Conservation (phyloP, 2,888 invertebrate species). For the Deilephila elpenor region DNA sequence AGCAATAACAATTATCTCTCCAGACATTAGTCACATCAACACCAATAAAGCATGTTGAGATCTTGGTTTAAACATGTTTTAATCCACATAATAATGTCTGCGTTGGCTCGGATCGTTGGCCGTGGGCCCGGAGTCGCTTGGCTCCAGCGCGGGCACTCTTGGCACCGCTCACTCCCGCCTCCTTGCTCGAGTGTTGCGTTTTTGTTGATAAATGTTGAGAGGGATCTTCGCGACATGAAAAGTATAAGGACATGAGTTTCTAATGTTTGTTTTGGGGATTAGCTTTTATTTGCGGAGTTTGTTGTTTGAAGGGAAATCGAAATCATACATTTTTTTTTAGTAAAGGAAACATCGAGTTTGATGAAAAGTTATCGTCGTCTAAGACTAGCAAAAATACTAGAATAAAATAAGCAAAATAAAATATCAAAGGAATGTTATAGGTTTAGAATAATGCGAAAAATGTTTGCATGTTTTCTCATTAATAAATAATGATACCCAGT, state of each 20-base stretch:
- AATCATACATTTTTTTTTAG: too few species aligned
- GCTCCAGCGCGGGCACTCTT: neutral
- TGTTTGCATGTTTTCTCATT: too few species aligned
- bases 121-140: neutral
- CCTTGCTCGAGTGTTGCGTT: neutral
- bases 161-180: neutral
- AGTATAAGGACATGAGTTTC: neutral
- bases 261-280: neutral
- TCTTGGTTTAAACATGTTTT: constrained; percentile 21
- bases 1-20: neutral
- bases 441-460: too few species aligned
- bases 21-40: neutral
- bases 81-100: constrained; percentile 15
- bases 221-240: neutral
- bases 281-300: neutral
- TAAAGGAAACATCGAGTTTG: too few species aligned
- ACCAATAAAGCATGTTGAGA: constrained; percentile 15
- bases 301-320: too few species aligned
- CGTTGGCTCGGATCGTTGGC: constrained; percentile 4
- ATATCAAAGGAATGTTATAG: too few species aligned
- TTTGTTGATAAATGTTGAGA: constrained; percentile 9
- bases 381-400: too few species aligned
- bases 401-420: too few species aligned
- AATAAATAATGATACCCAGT: too few species aligned
- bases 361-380: too few species aligned